These are phyloP conservation scores for Nothobranchius kuhntae DNA, from an alignment of 2,113 vertebrate genomes.

Conservation along the genomic window DNA sequence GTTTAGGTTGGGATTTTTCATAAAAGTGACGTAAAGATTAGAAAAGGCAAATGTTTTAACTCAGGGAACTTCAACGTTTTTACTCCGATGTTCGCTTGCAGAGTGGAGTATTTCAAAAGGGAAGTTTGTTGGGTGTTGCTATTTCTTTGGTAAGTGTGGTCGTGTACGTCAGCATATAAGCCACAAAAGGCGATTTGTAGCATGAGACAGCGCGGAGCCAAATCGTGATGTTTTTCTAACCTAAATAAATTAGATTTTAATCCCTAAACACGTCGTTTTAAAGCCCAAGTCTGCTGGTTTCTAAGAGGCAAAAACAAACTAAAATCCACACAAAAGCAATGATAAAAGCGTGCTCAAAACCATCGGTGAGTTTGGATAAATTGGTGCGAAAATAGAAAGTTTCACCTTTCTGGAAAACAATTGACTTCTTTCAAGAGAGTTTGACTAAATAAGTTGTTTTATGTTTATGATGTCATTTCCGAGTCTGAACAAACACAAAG, in stretches of 20 bases:
- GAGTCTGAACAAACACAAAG: neutral
- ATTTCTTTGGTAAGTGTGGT: neutral
- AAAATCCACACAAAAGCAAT: neutral
- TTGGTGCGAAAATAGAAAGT: no score
- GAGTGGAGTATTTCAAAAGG: no score
- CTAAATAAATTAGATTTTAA: neutral
- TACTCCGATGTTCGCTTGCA: no score
- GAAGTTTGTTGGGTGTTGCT: neutral
- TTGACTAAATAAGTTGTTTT: neutral
- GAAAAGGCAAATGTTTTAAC: no score
- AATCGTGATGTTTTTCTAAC: neutral
- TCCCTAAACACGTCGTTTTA: neutral
- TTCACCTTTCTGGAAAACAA: no score
- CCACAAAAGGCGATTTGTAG: neutral
- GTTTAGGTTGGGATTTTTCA: no score
- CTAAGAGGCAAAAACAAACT: neutral
- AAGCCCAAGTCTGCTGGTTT: neutral
- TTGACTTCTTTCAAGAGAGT: no score
- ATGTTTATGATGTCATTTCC: neutral
- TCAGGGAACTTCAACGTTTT: no score
- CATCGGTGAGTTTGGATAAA: neutral
- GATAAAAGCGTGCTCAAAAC: neutral
- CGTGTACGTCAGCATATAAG: neutral
- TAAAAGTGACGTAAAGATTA: no score
- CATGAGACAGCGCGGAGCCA: neutral